Evolutionary conservation across 2,113 vertebrate genomes (phyloP), one percentile per base, ranked within the genome.

Genomic region (Nettapus auritus): DNA sequence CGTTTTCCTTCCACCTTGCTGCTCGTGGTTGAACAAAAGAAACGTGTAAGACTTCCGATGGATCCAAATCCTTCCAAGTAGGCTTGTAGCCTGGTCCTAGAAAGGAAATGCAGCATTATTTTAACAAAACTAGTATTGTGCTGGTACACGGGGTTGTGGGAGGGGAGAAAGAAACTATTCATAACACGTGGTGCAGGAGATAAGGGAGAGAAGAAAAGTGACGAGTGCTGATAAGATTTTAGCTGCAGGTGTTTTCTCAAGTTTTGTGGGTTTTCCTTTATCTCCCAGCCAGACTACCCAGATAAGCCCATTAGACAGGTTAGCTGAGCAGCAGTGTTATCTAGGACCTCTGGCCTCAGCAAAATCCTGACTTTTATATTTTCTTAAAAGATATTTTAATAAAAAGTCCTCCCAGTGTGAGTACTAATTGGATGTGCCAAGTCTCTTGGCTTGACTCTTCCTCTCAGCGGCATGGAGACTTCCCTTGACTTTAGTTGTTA

Each of bases 171-270:
- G 85, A 89, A 89, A 83, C 82, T 93, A 31, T 86, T 96, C 56
- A 44, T 80, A 95, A 83, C 42, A 75, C 31, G 18, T 1, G 12
- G 64, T 81, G 60, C 55, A 91, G 81, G 53, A 91, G 89, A 86
- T 26, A 73, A 91, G 81, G 55, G 38, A 87, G 56, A 44, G 64
- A 94, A 88, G 93, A 55, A 55, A 60, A 92, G 75, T 69, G 79
- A 94, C 70, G 64, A 88, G 75, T 75, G 70, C 17, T 90, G 88
- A 68, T 94, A 96, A 95, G 64, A 88, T 81, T 95, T 94, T 82
- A 95, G 42, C 82, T 95, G 90, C 85, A 67, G 86, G 91, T 90
- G 80, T 81, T 94, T 80, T 94, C 76, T 91, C 56, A 57, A 60
- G 56, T 93, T 95, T 81, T 95, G 62, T 17, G 36, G 36, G 62